Percentiles rank a stretch among this genome's conserved stretches.
Conservation (phyloP, 2,888 invertebrate species). For the Drosophila dives region DNA sequence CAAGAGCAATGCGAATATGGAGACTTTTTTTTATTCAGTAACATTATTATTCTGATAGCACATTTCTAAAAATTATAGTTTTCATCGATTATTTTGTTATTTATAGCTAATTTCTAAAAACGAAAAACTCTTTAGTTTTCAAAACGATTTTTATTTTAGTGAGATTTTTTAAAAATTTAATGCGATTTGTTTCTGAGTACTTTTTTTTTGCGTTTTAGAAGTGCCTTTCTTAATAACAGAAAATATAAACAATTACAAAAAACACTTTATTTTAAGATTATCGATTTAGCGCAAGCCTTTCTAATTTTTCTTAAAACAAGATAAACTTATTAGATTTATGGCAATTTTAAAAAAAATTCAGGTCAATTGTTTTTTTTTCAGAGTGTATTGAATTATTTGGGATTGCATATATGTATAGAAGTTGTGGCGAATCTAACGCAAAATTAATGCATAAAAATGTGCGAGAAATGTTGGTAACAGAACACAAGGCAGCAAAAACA, state of each 20-base stretch:
- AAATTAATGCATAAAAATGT: slow-evolving; percentile 28
- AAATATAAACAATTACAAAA: background rate
- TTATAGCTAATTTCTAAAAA: background rate
- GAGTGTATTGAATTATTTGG: slow-evolving; percentile 1
- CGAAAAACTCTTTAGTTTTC: background rate
- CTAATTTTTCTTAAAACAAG: background rate
- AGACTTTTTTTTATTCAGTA: background rate
- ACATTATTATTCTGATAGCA: background rate
- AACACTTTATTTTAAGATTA: background rate
- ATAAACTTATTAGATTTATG: too few relatives aligned
- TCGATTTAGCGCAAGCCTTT: background rate
- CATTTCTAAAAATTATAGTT: background rate
- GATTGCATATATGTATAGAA: slow-evolving; percentile 11
- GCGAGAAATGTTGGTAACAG: slow-evolving; percentile 43
- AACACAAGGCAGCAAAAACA: slow-evolving; percentile 31
- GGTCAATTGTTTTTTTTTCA: background rate
- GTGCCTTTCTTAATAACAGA: too few relatives aligned
- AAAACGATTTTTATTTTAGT: too few relatives aligned
- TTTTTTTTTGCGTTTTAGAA: too few relatives aligned
- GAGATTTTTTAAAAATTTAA: too few relatives aligned
- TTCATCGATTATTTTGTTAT: too few relatives aligned
- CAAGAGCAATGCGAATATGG: background rate
- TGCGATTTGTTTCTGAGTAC: too few relatives aligned
- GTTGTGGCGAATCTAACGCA: slow-evolving; percentile 24
- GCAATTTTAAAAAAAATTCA: background rate